phyloP scores from a whole-genome alignment of 2,797 vertebrate species.

The Eospalax fontanierii region DNA sequence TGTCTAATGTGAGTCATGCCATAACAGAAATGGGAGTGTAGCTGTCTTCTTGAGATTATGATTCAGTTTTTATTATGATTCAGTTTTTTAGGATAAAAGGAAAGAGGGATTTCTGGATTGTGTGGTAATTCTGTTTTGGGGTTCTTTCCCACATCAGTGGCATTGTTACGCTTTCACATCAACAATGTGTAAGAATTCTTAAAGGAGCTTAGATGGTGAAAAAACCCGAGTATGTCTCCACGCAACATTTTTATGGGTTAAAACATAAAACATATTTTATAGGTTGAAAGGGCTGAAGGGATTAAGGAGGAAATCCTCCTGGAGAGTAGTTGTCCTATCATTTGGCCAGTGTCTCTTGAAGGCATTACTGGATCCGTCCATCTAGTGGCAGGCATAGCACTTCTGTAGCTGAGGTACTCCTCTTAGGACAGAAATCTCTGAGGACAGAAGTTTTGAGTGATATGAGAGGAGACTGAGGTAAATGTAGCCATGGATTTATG shows the following conservation, averaged over 20 bases:
- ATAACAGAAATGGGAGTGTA: not conserved
- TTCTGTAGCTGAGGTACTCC: not conserved
- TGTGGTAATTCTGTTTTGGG: not conserved
- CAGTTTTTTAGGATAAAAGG: too few species aligned
- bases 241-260: too few species aligned
- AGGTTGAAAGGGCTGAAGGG: not conserved
- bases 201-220: not conserved
- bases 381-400: not conserved
- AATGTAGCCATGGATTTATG: too few species aligned
- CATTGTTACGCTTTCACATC: not conserved
- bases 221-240: not conserved
- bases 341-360: not conserved
- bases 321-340: accelerated
- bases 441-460: too few species aligned
- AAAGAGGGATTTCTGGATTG: not conserved
- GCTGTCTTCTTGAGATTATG: not conserved
- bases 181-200: not conserved
- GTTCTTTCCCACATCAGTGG: not conserved
- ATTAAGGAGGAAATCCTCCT: not conserved
- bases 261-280: too few species aligned
- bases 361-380: too few species aligned
- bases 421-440: too few species aligned
- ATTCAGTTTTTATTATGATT: not conserved
- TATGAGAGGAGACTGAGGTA: too few species aligned
- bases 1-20: not conserved